phyloP scores from a whole-genome alignment of 1,140 invertebrate genomes.

The Subanguina moxae region DNA sequence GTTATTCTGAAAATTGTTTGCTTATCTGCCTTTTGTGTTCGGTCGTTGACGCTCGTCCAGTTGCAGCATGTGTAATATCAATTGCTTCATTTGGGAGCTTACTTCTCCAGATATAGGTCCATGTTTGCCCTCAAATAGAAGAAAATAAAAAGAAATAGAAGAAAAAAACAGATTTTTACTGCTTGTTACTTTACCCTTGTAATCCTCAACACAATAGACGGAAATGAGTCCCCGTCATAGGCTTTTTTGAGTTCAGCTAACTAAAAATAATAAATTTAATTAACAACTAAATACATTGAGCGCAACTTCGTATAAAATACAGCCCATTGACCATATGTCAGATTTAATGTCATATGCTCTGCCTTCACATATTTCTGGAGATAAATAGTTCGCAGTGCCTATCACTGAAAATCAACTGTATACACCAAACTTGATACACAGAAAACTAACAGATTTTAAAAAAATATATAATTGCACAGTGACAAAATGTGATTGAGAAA shows the following conservation, averaged over 20 bases:
- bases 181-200: conserved; percentile 15
- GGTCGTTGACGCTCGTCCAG: conserved; percentile 24
- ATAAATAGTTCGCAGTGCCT: conserved; percentile 79
- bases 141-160: not conserved
- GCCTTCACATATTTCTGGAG: conserved; percentile 76
- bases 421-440: too few species aligned
- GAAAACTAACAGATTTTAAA: too few species aligned
- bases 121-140: conserved; percentile 16
- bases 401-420: conserved; percentile 65
- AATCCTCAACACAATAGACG: conserved; percentile 29
- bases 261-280: conserved; percentile 10
- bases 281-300: not conserved
- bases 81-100: conserved; percentile 16
- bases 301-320: conserved; percentile 71
- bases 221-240: conserved; percentile 63
- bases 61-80: conserved; percentile 20
- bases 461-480: too few species aligned
- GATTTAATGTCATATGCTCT: conserved; percentile 70
- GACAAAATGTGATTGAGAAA: too few species aligned
- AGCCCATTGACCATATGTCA: conserved; percentile 81
- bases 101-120: conserved; percentile 22
- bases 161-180: not conserved
- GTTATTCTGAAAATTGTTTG: conserved; percentile 1
- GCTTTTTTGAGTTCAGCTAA: conserved; percentile 66
- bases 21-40: conserved; percentile 15